Conservation (phyloP, 2,888 invertebrate genomes). For the Clusia tigrina region DNA sequence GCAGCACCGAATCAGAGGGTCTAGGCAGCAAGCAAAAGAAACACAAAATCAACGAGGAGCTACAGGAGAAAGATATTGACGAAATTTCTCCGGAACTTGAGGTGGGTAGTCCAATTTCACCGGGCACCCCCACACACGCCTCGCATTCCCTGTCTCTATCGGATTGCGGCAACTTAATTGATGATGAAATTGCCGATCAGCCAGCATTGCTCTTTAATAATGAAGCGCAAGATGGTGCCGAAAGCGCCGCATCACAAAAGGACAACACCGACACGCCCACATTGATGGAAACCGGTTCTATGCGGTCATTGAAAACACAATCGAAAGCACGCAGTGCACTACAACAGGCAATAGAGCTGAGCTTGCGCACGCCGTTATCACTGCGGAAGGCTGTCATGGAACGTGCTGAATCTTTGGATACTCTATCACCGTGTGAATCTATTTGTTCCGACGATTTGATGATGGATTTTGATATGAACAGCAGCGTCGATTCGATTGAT, state of each 20-base stretch:
- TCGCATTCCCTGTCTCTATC: constrained; percentile 83
- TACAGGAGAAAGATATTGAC: constrained; percentile 64
- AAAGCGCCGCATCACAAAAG: constrained; percentile 51
- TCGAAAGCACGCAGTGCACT: constrained; percentile 58
- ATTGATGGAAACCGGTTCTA: constrained; percentile 59
- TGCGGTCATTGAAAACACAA: constrained; percentile 54
- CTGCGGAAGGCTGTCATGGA: constrained; percentile 65
- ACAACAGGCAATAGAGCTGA: constrained; percentile 64
- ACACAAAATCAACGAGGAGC: constrained; percentile 62
- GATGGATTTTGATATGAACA: constrained; percentile 78
- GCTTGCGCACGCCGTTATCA: constrained; percentile 59
- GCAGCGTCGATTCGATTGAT: constrained; percentile 64
- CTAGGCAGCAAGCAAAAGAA: constrained; percentile 57
- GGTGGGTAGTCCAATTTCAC: constrained; percentile 69
- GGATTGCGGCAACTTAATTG: constrained; percentile 77
- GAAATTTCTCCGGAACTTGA: constrained; percentile 63
- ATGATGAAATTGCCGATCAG: constrained; percentile 92
- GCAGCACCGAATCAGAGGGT: constrained; percentile 62
- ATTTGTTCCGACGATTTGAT: constrained; percentile 88
- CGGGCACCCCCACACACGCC: constrained; percentile 81
- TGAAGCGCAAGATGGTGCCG: constrained; percentile 60
- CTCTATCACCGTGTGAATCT: constrained; percentile 83
- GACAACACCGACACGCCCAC: constrained; percentile 66
- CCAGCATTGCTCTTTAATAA: constrained; percentile 83
- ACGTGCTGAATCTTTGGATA: constrained; percentile 78